Evolutionary conservation across 2,888 invertebrate species (phyloP), one percentile per base, ranked within the genome.

Genomic region (Coelopa pilipes): DNA sequence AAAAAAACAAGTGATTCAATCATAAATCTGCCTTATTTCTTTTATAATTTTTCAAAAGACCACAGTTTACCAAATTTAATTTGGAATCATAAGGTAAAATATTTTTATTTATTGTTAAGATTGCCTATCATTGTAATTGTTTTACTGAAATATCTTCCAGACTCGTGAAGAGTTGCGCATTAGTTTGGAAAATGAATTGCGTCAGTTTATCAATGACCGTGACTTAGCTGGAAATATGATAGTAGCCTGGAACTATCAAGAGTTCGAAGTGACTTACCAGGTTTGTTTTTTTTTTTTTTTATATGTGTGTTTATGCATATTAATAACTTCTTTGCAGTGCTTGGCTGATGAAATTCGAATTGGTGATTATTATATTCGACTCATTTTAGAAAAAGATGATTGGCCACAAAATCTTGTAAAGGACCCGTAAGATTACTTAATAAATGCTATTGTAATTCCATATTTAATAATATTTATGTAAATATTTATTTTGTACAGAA

Each of bases 181-280:
- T 84, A 94, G 96, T 1, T 89, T 99, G 76, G 97, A 98, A 85
- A 96, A 94, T 86, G 99, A 99, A 88, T 91, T 98, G 70, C 91
- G 97, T 62, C 93, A 95, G 74, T 97, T 99, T 87, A 91, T 92
- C 0, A 92, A 93, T 5, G 98, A 98, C 88, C 92, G 96, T 77
- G 98, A 99, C 83, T 90, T 97, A 78, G 93, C 94, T 21, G 94
- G 94, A 34, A 90, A 91, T 34, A 90, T 91, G 69, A 89, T 95
- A 45, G 95, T 96, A 0, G 96, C 98, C 0, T 99, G 99, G 99
- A 99, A 99, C 89, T 97, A 99, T 89, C 93, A 95, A 57, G 99
- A 99, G 88, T 96, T 99, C 85, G 96, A 98, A 89, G 92, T 98
- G 15, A 92, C 93, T 82, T 99, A 99, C 89, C 93, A 94, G 84